A percentile compares a stretch with the other conserved stretches of the same genome.
These are phyloP conservation scores for Pterobdella sp. DNA, from an alignment of 2,888 invertebrate genomes.

Conservation along the genomic window DNA sequence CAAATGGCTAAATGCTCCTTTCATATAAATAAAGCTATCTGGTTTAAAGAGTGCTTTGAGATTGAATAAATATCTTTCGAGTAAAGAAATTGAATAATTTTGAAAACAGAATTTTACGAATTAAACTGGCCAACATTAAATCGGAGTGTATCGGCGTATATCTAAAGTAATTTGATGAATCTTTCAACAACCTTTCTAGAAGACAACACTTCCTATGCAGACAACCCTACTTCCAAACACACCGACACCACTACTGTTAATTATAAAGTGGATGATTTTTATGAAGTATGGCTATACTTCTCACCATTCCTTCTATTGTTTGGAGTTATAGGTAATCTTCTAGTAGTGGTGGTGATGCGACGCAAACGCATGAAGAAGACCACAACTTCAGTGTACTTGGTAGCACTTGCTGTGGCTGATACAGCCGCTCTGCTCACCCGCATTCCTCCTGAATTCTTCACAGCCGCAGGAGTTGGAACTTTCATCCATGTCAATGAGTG, in stretches of 20 bases:
- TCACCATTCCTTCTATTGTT: constrained; percentile 35
- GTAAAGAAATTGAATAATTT: too few relatives aligned
- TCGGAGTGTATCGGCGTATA: too few relatives aligned
- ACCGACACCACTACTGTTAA: not conserved
- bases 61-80: too few relatives aligned
- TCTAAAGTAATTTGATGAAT: too few relatives aligned
- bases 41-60: too few relatives aligned
- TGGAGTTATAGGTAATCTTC: constrained; percentile 40
- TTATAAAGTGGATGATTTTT: constrained; percentile 3
- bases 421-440: constrained; percentile 40
- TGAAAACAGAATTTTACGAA: too few relatives aligned
- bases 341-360: constrained; percentile 39
- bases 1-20: too few relatives aligned
- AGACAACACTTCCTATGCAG: too few relatives aligned
- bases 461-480: not conserved
- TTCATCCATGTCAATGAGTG: constrained; percentile 27
- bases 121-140: too few relatives aligned
- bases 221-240: not conserved
- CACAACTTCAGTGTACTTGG: constrained; percentile 40
- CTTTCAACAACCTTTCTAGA: not conserved
- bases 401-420: constrained; percentile 40
- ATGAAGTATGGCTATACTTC: constrained; percentile 27
- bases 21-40: too few relatives aligned
- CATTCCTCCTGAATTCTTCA: constrained; percentile 38
- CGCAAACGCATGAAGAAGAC: constrained; percentile 39